Conservation (phyloP, 2,113 vertebrate genomes). For the Echinops telfairi region DNA sequence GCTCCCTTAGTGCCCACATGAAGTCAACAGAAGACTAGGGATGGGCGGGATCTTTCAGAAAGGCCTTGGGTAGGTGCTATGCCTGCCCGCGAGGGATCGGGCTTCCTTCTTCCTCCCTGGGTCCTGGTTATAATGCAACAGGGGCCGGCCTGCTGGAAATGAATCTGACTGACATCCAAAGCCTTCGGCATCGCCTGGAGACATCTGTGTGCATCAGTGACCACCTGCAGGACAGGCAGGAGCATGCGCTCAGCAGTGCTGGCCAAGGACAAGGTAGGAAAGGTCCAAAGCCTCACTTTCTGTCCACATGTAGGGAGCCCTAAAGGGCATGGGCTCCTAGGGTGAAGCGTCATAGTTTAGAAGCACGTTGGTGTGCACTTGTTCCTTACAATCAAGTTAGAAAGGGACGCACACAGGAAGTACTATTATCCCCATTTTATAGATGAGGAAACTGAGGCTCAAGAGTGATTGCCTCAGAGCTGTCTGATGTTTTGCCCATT, state of each 20-base stretch:
- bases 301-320: fast-evolving
- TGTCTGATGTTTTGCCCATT: not conserved
- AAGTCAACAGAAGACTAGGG: not conserved
- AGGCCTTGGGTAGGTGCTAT: not conserved
- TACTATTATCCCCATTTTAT: not conserved
- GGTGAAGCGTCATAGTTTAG: not conserved
- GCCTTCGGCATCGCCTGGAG: slow-evolving; percentile 90
- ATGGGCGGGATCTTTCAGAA: not conserved
- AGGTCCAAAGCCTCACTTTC: not conserved
- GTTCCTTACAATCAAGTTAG: not conserved
- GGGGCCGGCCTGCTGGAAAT: slow-evolving; percentile 91
- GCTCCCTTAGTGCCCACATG: not conserved
- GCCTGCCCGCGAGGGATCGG: no score
- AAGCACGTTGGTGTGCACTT: not conserved
- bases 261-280: slow-evolving; percentile 83
- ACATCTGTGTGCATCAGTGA: slow-evolving; percentile 93
- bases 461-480: no score
- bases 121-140: slow-evolving; percentile 55
- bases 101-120: not conserved
- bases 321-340: not conserved
- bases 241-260: slow-evolving; percentile 85
- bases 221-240: slow-evolving; percentile 90
- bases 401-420: not conserved
- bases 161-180: slow-evolving; percentile 91
- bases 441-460: not conserved